These are phyloP conservation scores for Alethe castanea DNA, from an alignment of 2,113 vertebrate genomes.

Conservation along the genomic window DNA sequence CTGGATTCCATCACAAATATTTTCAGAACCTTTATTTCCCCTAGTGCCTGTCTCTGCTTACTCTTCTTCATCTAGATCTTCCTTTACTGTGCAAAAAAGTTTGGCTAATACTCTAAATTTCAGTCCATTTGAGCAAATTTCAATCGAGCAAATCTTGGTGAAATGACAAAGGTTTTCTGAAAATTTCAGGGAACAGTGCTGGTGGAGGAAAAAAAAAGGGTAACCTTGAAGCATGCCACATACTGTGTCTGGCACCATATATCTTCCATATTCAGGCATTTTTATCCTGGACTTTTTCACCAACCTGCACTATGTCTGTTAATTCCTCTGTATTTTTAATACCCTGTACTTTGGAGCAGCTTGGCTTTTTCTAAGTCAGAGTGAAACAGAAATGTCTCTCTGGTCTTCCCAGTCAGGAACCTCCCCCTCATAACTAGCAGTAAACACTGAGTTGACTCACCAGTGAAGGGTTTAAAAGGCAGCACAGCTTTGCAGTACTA, in stretches of 20 bases:
- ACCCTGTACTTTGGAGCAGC: not conserved
- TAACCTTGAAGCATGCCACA: not conserved
- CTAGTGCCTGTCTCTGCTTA: not conserved
- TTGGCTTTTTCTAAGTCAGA: not conserved
- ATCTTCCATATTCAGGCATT: not conserved
- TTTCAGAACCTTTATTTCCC: not conserved
- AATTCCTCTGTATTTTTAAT: not conserved
- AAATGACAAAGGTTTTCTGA: not conserved
- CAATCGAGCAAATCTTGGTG: not conserved
- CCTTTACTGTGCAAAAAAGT: not conserved
- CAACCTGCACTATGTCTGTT: not conserved
- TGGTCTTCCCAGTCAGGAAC: conserved; percentile 5
- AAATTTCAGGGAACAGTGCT: not conserved
- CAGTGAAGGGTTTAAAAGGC: conserved; percentile 7
- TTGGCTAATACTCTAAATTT: not conserved
- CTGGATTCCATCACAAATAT: not conserved
- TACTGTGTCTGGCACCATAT: not conserved
- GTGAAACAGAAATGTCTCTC: not conserved
- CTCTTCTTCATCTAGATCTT: not conserved
- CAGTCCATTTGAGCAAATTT: not conserved
- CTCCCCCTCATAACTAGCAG: conserved; percentile 26
- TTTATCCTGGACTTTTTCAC: not conserved
- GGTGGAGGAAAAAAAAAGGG: fast-evolving
- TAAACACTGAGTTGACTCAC: conserved; percentile 19
- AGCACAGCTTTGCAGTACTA: not conserved